Evolutionary conservation across 2,113 vertebrate genomes (phyloP).

Genomic region (Thunnus thynnus): DNA sequence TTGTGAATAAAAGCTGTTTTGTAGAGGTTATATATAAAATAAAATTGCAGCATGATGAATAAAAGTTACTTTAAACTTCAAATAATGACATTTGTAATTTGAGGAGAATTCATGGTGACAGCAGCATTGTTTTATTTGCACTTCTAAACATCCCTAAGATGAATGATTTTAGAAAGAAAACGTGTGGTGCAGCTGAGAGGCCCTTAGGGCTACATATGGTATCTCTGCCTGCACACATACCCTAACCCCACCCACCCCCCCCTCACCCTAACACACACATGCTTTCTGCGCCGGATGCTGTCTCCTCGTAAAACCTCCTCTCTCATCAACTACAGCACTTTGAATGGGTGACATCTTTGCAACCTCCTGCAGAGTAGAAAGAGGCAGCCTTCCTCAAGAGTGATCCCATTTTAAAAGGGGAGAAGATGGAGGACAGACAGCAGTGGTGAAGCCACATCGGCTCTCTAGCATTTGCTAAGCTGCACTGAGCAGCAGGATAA

Average conservation of each 20-base stretch:
- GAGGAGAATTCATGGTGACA: background rate
- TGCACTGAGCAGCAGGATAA: slow-evolving; percentile 55
- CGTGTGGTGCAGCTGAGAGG: slow-evolving; percentile 19
- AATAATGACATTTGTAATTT: background rate
- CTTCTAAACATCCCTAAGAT: background rate
- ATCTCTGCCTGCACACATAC: slow-evolving; percentile 32
- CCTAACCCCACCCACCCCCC: slow-evolving; percentile 3
- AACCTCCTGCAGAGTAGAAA: slow-evolving; percentile 60
- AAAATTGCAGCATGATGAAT: background rate
- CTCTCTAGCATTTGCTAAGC: slow-evolving; percentile 59
- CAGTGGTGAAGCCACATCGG: slow-evolving; percentile 47
- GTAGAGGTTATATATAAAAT: background rate
- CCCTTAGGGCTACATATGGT: slow-evolving; percentile 26
- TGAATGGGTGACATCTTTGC: slow-evolving; percentile 50
- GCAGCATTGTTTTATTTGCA: background rate
- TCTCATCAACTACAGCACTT: slow-evolving; percentile 50
- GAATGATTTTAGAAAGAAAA: background rate
- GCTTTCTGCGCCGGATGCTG: slow-evolving; percentile 30
- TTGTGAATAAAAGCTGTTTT: background rate
- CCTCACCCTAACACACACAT: slow-evolving; percentile 18
- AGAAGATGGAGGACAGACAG: slow-evolving; percentile 49
- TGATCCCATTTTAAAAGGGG: slow-evolving; percentile 59
- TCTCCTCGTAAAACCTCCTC: slow-evolving; percentile 52
- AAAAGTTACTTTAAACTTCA: background rate
- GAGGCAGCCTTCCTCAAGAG: slow-evolving; percentile 45